Evolutionary conservation across 1,140 invertebrate species (phyloP).

Genomic region (Hylaeus volcanicus): DNA sequence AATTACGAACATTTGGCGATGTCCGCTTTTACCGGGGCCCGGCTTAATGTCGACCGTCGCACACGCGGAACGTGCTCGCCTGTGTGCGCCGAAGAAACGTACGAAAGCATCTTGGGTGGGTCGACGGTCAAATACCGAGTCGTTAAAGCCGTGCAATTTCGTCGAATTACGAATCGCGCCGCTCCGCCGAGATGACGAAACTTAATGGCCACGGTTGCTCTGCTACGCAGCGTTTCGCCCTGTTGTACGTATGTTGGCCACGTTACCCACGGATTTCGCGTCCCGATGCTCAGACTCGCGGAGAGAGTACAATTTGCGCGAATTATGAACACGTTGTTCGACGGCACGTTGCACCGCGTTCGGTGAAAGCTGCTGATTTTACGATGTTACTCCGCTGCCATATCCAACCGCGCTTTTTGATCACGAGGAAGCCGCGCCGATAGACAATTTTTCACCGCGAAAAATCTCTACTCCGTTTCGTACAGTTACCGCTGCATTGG

Average conservation of each 20-base stretch:
- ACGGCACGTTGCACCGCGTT: constrained; percentile 12
- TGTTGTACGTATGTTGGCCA: neutral
- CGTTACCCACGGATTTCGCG: constrained; percentile 27
- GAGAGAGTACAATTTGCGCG: constrained; percentile 49
- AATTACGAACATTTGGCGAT: constrained; percentile 60
- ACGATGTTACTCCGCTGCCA: constrained; percentile 18
- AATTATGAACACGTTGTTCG: constrained; percentile 45
- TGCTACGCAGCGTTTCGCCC: constrained; percentile 25
- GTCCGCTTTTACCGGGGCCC: constrained; percentile 37
- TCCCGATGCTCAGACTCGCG: neutral
- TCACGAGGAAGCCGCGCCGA: constrained; percentile 8
- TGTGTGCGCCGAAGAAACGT: constrained; percentile 1
- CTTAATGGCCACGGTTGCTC: constrained; percentile 37
- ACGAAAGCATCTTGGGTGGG: constrained; percentile 36
- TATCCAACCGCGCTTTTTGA: constrained; percentile 20
- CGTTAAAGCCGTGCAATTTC: constrained; percentile 61
- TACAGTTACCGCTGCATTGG: too few species aligned
- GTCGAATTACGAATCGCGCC: constrained; percentile 58
- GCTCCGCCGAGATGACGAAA: constrained; percentile 34
- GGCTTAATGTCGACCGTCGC: constrained; percentile 39
- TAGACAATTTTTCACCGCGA: neutral
- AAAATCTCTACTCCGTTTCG: too few species aligned
- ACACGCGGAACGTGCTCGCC: neutral
- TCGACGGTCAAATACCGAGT: constrained; percentile 45
- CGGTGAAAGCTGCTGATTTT: constrained; percentile 59